Evolutionary conservation across 1,140 invertebrate species (phyloP).

Genomic region (Zaprionus taronus): DNA sequence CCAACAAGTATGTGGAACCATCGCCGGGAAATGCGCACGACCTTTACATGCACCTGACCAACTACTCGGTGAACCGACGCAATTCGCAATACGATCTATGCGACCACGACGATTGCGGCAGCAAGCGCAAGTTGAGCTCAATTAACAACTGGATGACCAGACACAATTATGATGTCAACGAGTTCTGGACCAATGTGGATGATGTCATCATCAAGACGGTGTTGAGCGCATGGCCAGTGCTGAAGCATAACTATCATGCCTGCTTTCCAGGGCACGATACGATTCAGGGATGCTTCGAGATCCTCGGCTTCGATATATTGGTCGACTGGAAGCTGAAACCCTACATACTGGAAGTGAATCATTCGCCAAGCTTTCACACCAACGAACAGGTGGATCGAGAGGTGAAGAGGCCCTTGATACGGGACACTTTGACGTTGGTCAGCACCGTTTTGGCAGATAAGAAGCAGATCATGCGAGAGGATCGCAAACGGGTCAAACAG

Average conservation of each 20-base stretch:
- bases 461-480: conserved; percentile 90
- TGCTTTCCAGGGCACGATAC: conserved; percentile 94
- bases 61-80: conserved; percentile 98
- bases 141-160: conserved; percentile 90
- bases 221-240: conserved; percentile 92
- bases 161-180: conserved; percentile 90
- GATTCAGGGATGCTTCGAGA: conserved; percentile 94
- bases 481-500: conserved; percentile 88
- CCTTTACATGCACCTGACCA: conserved; percentile 98
- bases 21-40: conserved; percentile 91
- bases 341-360: conserved; percentile 94
- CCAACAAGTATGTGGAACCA: conserved; percentile 92
- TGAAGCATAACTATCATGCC: conserved; percentile 94
- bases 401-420: conserved; percentile 92
- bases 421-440: conserved; percentile 92
- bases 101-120: conserved; percentile 90
- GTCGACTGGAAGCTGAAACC: conserved; percentile 94
- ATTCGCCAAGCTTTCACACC: conserved; percentile 96
- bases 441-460: conserved; percentile 93
- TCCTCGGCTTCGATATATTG: conserved; percentile 94
- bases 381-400: conserved; percentile 93
- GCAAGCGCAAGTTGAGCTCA: conserved; percentile 93
- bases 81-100: conserved; percentile 89
- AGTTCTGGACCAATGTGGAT: conserved; percentile 93
- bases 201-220: conserved; percentile 96